Evolutionary conservation across 2,888 invertebrate genomes (phyloP).

Genomic region (Coecobrya sp.): DNA sequence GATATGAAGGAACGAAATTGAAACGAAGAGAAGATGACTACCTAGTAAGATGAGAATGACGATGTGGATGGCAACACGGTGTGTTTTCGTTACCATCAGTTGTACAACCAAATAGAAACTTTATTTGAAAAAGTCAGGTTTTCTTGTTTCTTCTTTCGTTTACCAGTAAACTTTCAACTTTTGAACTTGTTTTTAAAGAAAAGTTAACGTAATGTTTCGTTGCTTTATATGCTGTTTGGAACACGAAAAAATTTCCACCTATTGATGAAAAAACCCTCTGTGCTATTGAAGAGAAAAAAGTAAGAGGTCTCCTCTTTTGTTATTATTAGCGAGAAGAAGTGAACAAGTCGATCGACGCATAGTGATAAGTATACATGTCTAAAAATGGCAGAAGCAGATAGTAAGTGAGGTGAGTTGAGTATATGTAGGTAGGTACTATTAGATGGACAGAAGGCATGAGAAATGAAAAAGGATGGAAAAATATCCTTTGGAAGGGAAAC

Average conservation of each 20-base stretch:
- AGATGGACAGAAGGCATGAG: not conserved
- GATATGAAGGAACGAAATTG: conserved; percentile 4
- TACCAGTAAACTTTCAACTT: conserved; percentile 43
- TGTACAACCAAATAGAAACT: conserved; percentile 14
- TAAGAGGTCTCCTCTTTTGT: conserved; percentile 41
- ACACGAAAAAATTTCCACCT: conserved; percentile 50
- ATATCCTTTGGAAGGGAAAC: not conserved
- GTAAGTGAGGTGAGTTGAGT: not conserved
- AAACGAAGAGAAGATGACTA: not conserved
- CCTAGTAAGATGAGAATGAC: not conserved
- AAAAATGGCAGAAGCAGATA: not conserved
- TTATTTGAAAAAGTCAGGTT: not conserved
- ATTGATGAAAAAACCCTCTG: conserved; percentile 12
- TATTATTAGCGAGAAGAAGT: conserved; percentile 38
- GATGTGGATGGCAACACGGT: conserved; percentile 3
- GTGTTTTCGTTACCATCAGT: not conserved
- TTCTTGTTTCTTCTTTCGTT: conserved; percentile 9
- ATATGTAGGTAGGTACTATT: not conserved
- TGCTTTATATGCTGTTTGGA: not conserved
- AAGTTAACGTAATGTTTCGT: conserved; percentile 33
- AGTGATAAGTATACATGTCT: not conserved
- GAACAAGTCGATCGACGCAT: not conserved
- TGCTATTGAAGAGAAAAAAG: not conserved
- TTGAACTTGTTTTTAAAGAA: conserved; percentile 20
- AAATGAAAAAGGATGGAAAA: not conserved